These are phyloP conservation scores for Allophyes oxyacanthae DNA, from an alignment of 2,888 invertebrate species.

Conservation along the genomic window DNA sequence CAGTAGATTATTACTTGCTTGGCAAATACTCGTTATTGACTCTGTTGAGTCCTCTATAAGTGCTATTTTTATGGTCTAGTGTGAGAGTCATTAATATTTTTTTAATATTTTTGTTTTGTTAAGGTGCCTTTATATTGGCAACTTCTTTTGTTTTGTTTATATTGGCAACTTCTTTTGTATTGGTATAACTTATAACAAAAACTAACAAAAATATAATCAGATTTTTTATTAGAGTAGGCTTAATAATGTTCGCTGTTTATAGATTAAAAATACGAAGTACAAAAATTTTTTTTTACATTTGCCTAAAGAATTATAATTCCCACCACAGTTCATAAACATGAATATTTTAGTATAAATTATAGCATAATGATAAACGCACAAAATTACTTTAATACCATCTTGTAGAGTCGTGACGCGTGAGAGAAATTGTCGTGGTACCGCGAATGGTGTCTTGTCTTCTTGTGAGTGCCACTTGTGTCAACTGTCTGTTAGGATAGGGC, in stretches of 20 bases:
- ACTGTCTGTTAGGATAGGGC: slow-evolving; percentile 6
- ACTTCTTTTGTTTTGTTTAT: neutral
- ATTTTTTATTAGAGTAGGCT: too few species aligned
- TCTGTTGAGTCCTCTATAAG: slow-evolving; percentile 8
- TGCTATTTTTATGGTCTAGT: slow-evolving; percentile 9
- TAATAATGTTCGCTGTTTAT: too few species aligned
- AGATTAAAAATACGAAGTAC: too few species aligned
- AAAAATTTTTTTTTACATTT: too few species aligned
- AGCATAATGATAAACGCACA: slow-evolving; percentile 6
- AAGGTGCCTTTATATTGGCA: neutral
- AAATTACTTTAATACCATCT: slow-evolving; percentile 24
- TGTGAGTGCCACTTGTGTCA: slow-evolving; percentile 26
- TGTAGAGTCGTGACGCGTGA: slow-evolving; percentile 15
- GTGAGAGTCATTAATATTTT: neutral
- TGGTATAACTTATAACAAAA: too few species aligned
- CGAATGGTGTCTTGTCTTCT: slow-evolving; percentile 25
- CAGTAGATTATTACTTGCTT: slow-evolving; percentile 26
- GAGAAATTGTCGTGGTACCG: slow-evolving; percentile 8
- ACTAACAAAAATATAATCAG: too few species aligned
- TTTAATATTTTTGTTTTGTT: too few species aligned
- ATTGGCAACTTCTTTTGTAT: too few species aligned
- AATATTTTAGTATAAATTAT: slow-evolving; percentile 5
- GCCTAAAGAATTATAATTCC: too few species aligned
- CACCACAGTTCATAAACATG: too few species aligned
- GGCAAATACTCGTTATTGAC: slow-evolving; percentile 37